Percentiles rank a stretch among this genome's conserved stretches.
phyloP scores from a whole-genome alignment of 2,888 invertebrate genomes.

The Danaus chrysippus region DNA sequence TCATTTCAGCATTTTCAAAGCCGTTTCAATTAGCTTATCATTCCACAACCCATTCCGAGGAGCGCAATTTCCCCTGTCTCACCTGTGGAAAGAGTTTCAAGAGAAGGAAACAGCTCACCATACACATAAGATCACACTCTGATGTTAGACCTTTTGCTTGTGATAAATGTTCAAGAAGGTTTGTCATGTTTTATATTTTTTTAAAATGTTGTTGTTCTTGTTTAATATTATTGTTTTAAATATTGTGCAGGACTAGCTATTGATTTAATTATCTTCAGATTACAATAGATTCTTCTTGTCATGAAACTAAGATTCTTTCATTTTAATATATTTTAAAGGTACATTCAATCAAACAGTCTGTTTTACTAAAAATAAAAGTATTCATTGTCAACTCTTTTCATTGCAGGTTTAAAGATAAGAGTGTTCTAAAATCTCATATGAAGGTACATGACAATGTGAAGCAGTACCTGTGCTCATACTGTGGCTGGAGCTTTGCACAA shows the following conservation, averaged over 20 bases:
- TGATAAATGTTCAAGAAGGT: conserved; percentile 63
- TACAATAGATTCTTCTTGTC: no score
- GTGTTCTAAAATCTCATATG: conserved; percentile 61
- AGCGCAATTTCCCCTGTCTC: conserved; percentile 54
- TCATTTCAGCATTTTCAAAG: conserved; percentile 54
- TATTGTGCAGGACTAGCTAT: not conserved
- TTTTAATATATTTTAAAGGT: not conserved
- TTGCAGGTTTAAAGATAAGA: conserved; percentile 67
- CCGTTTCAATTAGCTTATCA: conserved; percentile 53
- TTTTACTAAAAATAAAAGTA: not conserved
- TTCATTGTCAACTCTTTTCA: not conserved
- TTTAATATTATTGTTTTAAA: not conserved
- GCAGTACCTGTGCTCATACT: conserved; percentile 59
- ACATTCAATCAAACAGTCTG: not conserved
- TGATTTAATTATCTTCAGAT: not conserved
- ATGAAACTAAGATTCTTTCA: no score
- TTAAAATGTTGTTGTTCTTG: not conserved
- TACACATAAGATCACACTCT: conserved; percentile 53
- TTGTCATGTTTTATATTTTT: conserved; percentile 12
- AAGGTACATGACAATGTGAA: conserved; percentile 58
- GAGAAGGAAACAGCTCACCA: conserved; percentile 54
- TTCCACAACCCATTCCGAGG: conserved; percentile 51
- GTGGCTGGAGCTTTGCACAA: conserved; percentile 65
- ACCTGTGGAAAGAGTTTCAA: conserved; percentile 62
- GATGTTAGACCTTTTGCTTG: conserved; percentile 58